Evolutionary conservation across 1,140 invertebrate species (phyloP), one percentile per base, ranked within the genome.

Genomic region (Periplaneta americana): DNA sequence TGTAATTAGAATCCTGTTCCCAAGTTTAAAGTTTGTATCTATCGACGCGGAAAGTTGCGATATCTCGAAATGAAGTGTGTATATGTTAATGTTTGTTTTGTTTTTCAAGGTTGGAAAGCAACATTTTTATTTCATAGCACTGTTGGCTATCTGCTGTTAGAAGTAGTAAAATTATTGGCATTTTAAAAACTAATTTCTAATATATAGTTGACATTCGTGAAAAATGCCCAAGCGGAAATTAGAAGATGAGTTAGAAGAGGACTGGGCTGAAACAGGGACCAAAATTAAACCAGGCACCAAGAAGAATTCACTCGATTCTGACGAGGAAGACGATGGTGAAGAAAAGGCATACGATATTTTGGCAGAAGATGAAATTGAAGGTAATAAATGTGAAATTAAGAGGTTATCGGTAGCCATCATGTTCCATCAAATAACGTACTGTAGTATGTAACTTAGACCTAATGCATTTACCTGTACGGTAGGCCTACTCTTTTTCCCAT

Each of bases 351-450:
- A 81, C 34, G 81, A 81, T 9, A 81, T 81, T 74, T 13, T 81
- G 28, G 39, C 35, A 28, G 81, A 81, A 78, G 81, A 78, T 34
- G 81, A 81, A 39, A 81, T 81, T 17, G 81, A 81, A 81, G 81
- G 81, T 81, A 22, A 48, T 28, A 4, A 22, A 18, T 28, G 18
- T 18, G 33, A 33, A 13, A 57, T 80, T 18, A 28, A 80, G 4
- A 13, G 0, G 39, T 9, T 48, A 15, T 17, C 22, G 3, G 15
- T 48, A 8, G 39, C 15, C 3, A 48, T 4, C 22, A 15, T 18
- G 3, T 4, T 48, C 15, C 2, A 48, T 48, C 39, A 48, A 48
- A 4, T 4, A 48, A 17, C 37, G 18, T 11, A 15, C 37, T 15
- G 22, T 15, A 1, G 11, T 75, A 34, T 31, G 2, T 34, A 1